These are phyloP conservation scores for Leucoraja ocellata DNA, from an alignment of 2,797 vertebrate species.

Conservation along the genomic window DNA sequence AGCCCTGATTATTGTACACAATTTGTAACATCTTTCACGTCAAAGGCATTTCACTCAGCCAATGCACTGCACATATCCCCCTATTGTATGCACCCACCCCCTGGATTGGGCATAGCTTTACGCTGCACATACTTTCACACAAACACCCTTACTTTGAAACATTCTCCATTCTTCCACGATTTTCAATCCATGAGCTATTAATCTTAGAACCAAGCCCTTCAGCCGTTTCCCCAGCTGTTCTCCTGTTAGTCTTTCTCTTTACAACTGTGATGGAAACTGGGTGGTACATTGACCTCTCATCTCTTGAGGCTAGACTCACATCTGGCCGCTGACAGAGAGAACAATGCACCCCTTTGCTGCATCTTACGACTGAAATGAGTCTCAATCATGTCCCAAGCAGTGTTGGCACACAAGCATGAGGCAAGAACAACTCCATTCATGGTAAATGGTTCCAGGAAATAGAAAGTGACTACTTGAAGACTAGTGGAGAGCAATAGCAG, in stretches of 20 bases:
- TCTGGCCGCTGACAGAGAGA: neutral
- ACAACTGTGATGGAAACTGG: neutral
- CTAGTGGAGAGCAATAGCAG: neutral
- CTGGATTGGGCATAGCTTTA: no score
- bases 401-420: neutral
- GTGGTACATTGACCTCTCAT: neutral
- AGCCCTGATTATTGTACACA: neutral
- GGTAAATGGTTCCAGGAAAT: neutral
- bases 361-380: neutral
- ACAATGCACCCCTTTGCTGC: neutral
- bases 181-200: neutral
- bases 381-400: no score
- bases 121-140: no score
- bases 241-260: neutral
- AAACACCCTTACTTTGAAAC: neutral
- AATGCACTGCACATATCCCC: no score
- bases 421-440: no score
- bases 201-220: neutral
- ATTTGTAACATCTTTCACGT: no score
- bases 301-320: neutral
- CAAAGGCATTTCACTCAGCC: no score
- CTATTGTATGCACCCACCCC: no score
- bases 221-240: neutral
- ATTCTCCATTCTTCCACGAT: neutral
- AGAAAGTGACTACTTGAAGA: neutral